Evolutionary conservation across 1,140 invertebrate species (phyloP).

Genomic region (Acromyrmex heyeri): DNA sequence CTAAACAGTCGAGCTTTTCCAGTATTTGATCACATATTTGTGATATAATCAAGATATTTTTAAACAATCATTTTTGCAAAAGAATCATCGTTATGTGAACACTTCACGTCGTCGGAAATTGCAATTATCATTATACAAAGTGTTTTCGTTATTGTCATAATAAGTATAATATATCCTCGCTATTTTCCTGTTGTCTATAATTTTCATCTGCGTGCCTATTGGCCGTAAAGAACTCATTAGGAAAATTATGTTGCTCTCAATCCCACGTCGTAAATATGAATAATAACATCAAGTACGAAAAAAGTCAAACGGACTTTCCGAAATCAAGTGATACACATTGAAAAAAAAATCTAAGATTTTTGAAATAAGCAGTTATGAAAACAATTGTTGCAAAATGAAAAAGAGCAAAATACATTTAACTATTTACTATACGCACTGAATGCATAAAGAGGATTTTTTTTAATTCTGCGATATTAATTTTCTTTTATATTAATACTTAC

Average conservation of each 20-base stretch:
- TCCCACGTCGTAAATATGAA: constrained; percentile 16
- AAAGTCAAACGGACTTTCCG: too few species aligned
- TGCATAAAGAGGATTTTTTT: neutral
- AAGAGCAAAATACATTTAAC: neutral
- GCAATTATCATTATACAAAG: constrained; percentile 23
- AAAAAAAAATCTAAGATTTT: neutral
- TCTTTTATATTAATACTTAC: constrained; percentile 5
- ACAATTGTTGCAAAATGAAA: neutral
- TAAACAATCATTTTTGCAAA: constrained; percentile 31
- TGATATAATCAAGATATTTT: constrained; percentile 25
- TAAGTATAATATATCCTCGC: constrained; percentile 9
- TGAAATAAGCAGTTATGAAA: neutral
- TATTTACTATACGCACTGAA: neutral
- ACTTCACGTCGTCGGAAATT: neutral
- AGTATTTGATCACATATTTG: constrained; percentile 50
- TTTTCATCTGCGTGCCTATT: constrained; percentile 12
- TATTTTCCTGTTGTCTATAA: constrained; percentile 13
- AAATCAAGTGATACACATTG: neutral
- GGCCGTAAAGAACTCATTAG: neutral
- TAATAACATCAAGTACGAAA: neutral
- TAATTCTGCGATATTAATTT: neutral
- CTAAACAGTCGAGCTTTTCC: constrained; percentile 61
- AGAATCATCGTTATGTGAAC: constrained; percentile 11
- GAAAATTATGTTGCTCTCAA: constrained; percentile 45
- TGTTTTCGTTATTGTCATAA: constrained; percentile 9